Conservation (phyloP, 2,888 invertebrate species). For the Slavum lentiscoides region DNA sequence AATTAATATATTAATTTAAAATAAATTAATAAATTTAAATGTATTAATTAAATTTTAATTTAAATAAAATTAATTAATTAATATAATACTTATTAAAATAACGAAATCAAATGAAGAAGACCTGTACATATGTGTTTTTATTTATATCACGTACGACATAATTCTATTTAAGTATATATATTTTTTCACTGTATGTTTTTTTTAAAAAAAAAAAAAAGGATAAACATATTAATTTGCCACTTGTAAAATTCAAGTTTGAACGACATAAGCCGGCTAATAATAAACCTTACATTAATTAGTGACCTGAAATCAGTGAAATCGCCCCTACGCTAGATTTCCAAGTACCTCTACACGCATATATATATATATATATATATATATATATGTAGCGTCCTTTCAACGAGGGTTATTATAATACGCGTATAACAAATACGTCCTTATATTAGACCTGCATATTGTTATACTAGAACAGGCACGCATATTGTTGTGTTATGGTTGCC, state of each 20-base stretch:
- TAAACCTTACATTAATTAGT: slow-evolving; percentile 50
- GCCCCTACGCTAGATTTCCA: slow-evolving; percentile 34
- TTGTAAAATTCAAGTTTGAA: slow-evolving; percentile 44
- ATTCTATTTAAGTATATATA: background rate
- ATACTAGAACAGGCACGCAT: slow-evolving; percentile 41
- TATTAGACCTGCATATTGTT: slow-evolving; percentile 50
- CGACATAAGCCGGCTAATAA: slow-evolving; percentile 45
- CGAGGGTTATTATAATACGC: slow-evolving; percentile 44
- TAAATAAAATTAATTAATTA: too few relatives aligned
- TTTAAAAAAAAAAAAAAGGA: background rate
- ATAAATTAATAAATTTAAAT: too few relatives aligned
- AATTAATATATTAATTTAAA: too few relatives aligned
- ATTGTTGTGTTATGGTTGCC: slow-evolving; percentile 51
- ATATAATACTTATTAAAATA: too few relatives aligned
- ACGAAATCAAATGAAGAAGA: background rate
- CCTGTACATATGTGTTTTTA: background rate
- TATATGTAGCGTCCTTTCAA: slow-evolving; percentile 21
- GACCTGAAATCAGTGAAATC: slow-evolving; percentile 38
- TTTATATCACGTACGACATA: background rate
- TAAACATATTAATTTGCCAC: slow-evolving; percentile 46
- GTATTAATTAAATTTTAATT: too few relatives aligned
- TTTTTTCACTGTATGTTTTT: background rate
- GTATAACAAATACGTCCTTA: slow-evolving; percentile 41
- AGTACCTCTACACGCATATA: slow-evolving; percentile 25
- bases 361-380: background rate